These are phyloP conservation scores for Odocoileus virginianus DNA, from an alignment of 2,113 vertebrate genomes.

Conservation along the genomic window DNA sequence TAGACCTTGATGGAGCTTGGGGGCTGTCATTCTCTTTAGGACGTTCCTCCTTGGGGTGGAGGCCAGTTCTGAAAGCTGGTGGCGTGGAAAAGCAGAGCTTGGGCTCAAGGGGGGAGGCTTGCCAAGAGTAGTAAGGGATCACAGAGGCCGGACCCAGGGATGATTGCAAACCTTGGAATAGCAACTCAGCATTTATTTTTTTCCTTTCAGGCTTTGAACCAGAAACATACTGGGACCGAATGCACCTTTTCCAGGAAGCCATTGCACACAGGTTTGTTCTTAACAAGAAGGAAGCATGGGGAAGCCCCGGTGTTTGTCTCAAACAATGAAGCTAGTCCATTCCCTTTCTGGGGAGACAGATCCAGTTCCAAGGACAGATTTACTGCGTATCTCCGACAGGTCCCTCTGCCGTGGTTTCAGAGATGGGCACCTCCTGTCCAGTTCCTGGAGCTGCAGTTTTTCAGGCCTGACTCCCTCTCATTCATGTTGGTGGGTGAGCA, in stretches of 20 bases:
- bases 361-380: not conserved
- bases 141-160: not conserved
- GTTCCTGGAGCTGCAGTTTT: not conserved
- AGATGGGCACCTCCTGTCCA: not conserved
- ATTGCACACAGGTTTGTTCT: slow-evolving; percentile 89
- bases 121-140: not conserved
- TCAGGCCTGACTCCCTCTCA: not conserved
- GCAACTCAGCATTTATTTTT: not conserved
- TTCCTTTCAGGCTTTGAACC: slow-evolving; percentile 91
- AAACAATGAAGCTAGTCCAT: not conserved
- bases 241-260: slow-evolving; percentile 97
- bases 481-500: not conserved
- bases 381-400: not conserved
- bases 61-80: not conserved
- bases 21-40: not conserved
- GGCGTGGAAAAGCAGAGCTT: not conserved
- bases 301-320: not conserved
- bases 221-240: slow-evolving; percentile 97
- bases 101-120: not conserved
- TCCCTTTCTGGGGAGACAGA: not conserved
- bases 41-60: not conserved
- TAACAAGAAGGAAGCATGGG: not conserved
- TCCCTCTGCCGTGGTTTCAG: not conserved
- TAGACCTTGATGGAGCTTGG: not conserved
- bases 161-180: not conserved